Conservation (phyloP, 2,113 vertebrate genomes). For the Colius striatus region DNA sequence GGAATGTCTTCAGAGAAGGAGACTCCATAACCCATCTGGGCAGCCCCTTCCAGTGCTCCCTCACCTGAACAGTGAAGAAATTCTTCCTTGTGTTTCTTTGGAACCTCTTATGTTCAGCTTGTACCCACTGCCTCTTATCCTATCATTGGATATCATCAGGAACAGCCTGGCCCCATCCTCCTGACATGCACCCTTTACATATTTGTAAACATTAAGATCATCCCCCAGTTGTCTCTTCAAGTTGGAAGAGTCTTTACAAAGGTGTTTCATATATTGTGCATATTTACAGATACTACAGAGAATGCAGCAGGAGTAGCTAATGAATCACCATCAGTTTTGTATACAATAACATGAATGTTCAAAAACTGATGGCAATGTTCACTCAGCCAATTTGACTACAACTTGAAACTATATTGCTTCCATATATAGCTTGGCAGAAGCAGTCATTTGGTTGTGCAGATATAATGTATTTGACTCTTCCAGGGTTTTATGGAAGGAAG, state of each 20-base stretch:
- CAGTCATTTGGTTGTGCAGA: not conserved
- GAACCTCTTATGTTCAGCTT: too few species aligned
- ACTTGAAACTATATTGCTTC: not conserved
- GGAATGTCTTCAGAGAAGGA: too few species aligned
- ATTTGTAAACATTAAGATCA: too few species aligned
- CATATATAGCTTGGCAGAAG: not conserved
- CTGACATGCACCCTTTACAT: too few species aligned
- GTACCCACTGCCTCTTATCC: too few species aligned
- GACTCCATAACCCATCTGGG: too few species aligned
- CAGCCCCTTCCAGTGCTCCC: too few species aligned
- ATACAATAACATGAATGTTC: not conserved
- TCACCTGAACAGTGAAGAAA: too few species aligned
- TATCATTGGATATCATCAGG: too few species aligned
- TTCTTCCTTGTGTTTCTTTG: too few species aligned
- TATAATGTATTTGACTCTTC: not conserved
- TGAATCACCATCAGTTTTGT: not conserved
- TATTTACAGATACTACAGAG: not conserved
- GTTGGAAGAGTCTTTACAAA: not conserved
- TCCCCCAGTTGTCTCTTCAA: not conserved
- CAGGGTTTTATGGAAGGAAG: not conserved
- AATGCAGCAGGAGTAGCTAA: not conserved
- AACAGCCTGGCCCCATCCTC: too few species aligned
- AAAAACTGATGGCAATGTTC: not conserved
- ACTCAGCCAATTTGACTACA: not conserved
- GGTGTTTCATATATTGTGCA: conserved; percentile 27